A percentile compares a stretch with the other conserved stretches of the same genome.
These are phyloP conservation scores for Neelides sp. DNA, from an alignment of 1,140 invertebrate genomes.

Conservation along the genomic window DNA sequence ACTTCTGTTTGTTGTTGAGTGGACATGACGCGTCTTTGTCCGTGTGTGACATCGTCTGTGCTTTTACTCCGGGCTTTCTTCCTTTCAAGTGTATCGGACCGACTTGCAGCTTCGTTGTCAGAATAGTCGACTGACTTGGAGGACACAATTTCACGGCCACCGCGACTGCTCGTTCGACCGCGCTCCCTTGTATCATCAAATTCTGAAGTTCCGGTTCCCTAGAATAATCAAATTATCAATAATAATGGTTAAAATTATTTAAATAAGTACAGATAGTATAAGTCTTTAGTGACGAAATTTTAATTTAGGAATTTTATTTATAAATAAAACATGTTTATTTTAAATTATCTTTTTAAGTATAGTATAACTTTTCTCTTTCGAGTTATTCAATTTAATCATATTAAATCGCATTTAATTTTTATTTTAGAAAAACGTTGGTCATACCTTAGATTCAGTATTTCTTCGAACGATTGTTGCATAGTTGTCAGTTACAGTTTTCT, in stretches of 20 bases:
- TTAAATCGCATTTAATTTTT: neutral
- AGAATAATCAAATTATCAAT: too few relatives aligned
- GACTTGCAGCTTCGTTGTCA: slow-evolving; percentile 44
- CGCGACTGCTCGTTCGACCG: slow-evolving; percentile 21
- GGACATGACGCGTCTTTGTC: slow-evolving; percentile 28
- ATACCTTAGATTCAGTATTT: slow-evolving; percentile 27
- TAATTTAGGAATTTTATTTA: too few relatives aligned
- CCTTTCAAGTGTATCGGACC: slow-evolving; percentile 32
- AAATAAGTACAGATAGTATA: too few relatives aligned
- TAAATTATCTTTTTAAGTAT: neutral
- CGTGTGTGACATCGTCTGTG: slow-evolving; percentile 65
- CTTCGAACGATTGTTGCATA: slow-evolving; percentile 16
- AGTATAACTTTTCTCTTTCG: neutral
- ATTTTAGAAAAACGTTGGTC: neutral
- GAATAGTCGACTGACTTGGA: slow-evolving; percentile 34
- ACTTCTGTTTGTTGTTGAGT: slow-evolving; percentile 29
- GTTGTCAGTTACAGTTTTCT: slow-evolving; percentile 8
- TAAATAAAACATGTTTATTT: too few relatives aligned
- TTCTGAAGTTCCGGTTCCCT: slow-evolving; percentile 24
- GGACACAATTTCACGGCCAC: slow-evolving; percentile 28
- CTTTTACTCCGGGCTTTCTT: slow-evolving; percentile 65
- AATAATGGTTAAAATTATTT: too few relatives aligned
- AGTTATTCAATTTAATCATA: neutral
- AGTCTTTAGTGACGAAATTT: too few relatives aligned
- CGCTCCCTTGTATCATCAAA: slow-evolving; percentile 13